A percentile compares a stretch with the other conserved stretches of the same genome.
Conservation (phyloP, 92 coral and sea anemone genomes). For the Blastomussa wellsi region DNA sequence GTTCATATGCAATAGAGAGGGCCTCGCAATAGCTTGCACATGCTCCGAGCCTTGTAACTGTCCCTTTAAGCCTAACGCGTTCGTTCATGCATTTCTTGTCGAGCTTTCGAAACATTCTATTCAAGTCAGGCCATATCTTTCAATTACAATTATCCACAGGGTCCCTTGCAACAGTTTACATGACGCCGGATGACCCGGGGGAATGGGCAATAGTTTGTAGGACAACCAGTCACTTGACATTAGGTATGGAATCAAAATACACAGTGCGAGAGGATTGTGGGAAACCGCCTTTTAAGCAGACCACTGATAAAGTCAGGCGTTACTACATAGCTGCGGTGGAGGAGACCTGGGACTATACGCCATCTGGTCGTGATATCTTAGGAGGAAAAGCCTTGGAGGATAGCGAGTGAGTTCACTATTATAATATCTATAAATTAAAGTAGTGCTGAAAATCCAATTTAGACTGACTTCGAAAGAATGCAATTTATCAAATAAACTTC, state of each 20-base stretch:
- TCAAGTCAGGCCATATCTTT: neutral
- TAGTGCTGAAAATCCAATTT: too few relatives aligned
- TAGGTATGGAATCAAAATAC: constrained; percentile 89
- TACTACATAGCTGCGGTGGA: constrained; percentile 84
- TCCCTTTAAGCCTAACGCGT: too few relatives aligned
- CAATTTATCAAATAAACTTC: too few relatives aligned
- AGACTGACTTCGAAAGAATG: too few relatives aligned
- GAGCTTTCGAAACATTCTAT: too few relatives aligned
- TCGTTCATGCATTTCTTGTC: too few relatives aligned
- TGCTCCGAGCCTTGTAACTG: too few relatives aligned
- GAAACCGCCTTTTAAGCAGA: constrained; percentile 11
- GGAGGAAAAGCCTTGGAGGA: constrained; percentile 57
- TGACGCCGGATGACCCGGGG: constrained; percentile 87
- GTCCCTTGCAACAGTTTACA: constrained; percentile 66
- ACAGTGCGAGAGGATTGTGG: constrained; percentile 55
- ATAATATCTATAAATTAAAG: too few relatives aligned
- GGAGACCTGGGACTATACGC: constrained; percentile 79
- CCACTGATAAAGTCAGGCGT: constrained; percentile 48
- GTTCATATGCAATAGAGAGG: too few relatives aligned
- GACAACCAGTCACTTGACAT: constrained; percentile 79
- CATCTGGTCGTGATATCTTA: constrained; percentile 62
- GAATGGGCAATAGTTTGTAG: constrained; percentile 84
- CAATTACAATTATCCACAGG: constrained; percentile 45
- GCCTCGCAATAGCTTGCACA: too few relatives aligned
- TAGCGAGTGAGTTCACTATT: constrained; percentile 81